Conservation (phyloP, 2,888 invertebrate species). For the Galeopsomyia nigrocyanea region DNA sequence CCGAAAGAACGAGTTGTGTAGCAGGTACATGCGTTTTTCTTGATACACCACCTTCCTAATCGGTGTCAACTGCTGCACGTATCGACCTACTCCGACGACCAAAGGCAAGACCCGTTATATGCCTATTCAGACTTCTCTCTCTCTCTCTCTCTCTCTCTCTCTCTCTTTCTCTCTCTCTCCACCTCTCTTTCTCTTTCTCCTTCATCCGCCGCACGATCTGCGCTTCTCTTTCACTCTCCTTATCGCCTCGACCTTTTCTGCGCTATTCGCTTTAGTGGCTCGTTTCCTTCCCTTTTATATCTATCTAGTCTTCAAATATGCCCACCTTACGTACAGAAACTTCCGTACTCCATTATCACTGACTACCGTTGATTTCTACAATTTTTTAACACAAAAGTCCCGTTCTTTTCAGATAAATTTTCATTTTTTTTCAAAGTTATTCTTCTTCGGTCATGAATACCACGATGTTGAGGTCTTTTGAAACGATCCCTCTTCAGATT, state of each 20-base stretch:
- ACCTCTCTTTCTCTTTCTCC: neutral
- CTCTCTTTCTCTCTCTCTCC: slow-evolving; percentile 30
- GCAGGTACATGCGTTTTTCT: slow-evolving; percentile 54
- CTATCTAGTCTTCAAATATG: too few species aligned
- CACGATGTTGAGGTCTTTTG: too few species aligned
- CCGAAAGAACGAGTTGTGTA: neutral
- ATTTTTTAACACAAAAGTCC: too few species aligned
- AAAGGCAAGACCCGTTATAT: slow-evolving; percentile 63
- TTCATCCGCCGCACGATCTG: neutral
- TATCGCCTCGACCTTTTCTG: slow-evolving; percentile 33
- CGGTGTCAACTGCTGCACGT: slow-evolving; percentile 66
- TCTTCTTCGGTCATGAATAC: too few species aligned
- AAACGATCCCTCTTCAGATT: too few species aligned
- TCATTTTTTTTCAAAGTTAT: too few species aligned
- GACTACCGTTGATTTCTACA: too few species aligned
- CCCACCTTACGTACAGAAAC: too few species aligned
- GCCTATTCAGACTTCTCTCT: slow-evolving; percentile 52
- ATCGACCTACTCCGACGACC: slow-evolving; percentile 63
- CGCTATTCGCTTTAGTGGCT: slow-evolving; percentile 14
- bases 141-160: neutral
- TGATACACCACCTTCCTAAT: slow-evolving; percentile 59
- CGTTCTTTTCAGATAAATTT: too few species aligned
- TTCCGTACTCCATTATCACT: too few species aligned
- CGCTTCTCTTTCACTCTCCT: slow-evolving; percentile 33
- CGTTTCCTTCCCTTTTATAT: too few species aligned